Evolutionary conservation across 2,888 invertebrate species (phyloP), one percentile per base, ranked within the genome.

Genomic region (Palloptera scutellata): DNA sequence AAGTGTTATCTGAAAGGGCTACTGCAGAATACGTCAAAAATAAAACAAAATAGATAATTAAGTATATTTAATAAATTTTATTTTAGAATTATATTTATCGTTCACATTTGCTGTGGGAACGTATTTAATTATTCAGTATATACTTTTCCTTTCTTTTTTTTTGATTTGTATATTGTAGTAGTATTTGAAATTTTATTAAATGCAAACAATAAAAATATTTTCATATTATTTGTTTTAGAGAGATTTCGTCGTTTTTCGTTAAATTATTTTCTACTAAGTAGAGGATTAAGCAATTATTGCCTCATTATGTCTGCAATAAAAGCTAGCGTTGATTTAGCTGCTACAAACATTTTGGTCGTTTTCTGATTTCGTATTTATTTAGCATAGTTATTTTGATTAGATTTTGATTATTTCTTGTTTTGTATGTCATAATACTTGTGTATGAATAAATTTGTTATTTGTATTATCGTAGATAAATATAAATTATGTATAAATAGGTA

Each of bases 1-100:
- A 75, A 20, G 77, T 72, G 10, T n/a, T 83, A 82, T 71, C 74
- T 83, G 12, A 75, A 79, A 64, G 78, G 67, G 51, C 66, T 80
- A 4, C 48, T 80, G 58, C 72, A 70, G 62, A 58, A 51, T 20
- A 59, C 11, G 13, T 10, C 55, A 8, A n/a, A 42, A 48, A 61
- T 53, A 9, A 61, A 41, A 61, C 19, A 13, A 5, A 13, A 1
- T 5, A 1, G 0, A 13, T 4, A 42, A 12, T 15, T 42, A n/a
- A n/a, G n/a, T n/a, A n/a, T n/a, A n/a, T n/a, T n/a, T n/a, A 30
- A 30, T 30, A 30, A 30, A 30, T 30, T 30, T 30, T 30, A 30
- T 30, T 30, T 30, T 30, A 30, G 30, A 30, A 30, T 30, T 30
- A 30, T 30, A 30, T 30, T 30, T 30, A 30, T 4, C 30, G 30